Base-by-base conservation (phyloP, 2,113 vertebrate genomes). In the Chaetorhynchus papuensis region DNA sequence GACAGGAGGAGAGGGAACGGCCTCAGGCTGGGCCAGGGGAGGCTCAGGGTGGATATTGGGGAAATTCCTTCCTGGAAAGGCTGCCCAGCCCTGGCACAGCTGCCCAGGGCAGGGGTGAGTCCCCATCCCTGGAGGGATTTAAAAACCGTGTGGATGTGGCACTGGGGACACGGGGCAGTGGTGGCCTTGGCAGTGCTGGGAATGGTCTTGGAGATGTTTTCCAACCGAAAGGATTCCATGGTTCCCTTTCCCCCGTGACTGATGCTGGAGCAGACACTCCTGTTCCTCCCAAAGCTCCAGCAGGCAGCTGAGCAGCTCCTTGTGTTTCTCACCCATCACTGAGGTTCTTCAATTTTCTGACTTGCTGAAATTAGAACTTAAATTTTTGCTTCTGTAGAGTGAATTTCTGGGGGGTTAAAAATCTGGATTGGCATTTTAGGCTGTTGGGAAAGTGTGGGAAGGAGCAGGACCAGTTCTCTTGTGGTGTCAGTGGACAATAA, bases 201-300 rank as follows among this genome's bases (percentile, higher is more conserved):
- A 0, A 4, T 33, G 49, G 1, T 11, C 10, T 11, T 5, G 39
- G 69, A 45, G 69, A 11, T 11, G 6, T 66, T 75, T 64, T 45
- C 77, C 16, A 16, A 1, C 33, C 59, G 23, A 4, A 27, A 50
- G 11, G 9, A 28, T 50, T 57, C 31, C 7, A 0, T 16, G 22
- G 6, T 42, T 57, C 50, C 33, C 42, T 17, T 44, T 12, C 9
- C 26, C 9, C 26, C 0, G 0, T 54, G 3, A 0, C 4, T 26
- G 28, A 0, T 49, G 57, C 33, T 66, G 39, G 11, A 27, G 37
- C 24, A 6, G 1, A 3, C 0, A 0, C 16, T 42, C 26, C n/a
- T 16, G 9, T 33, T 77, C 12, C 15, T 84, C 47, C 28, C 52
- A 54, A 3, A 56, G 5, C 69, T 49, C 11, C 16, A 56, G 41